These are phyloP conservation scores for Tetraneura akinire DNA, from an alignment of 1,140 invertebrate genomes.

Conservation along the genomic window DNA sequence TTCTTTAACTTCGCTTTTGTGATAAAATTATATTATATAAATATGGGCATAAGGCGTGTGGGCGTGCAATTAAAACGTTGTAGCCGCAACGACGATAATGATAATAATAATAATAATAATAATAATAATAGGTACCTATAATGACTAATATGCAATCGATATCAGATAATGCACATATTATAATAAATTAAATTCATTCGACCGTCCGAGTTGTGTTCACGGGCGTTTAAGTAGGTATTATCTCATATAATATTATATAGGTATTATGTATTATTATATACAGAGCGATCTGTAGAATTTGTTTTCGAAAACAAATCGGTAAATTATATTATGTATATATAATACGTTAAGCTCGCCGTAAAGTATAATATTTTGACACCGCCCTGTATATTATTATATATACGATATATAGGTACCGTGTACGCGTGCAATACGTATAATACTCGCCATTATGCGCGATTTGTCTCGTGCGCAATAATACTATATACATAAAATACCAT, in stretches of 20 bases:
- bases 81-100: background rate
- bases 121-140: background rate
- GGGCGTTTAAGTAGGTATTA: background rate
- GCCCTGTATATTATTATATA: too few relatives aligned
- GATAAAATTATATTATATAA: too few relatives aligned
- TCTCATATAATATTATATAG: too few relatives aligned
- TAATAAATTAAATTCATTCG: too few relatives aligned
- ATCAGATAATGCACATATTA: background rate
- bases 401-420: too few relatives aligned
- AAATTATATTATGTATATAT: too few relatives aligned
- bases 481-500: too few relatives aligned
- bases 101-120: background rate
- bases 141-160: slow-evolving; percentile 1
- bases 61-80: slow-evolving; percentile 26
- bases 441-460: background rate
- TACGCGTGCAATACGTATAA: background rate
- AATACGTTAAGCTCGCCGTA: too few relatives aligned
- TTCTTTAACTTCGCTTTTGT: too few relatives aligned
- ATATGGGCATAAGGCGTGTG: background rate
- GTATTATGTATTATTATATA: background rate
- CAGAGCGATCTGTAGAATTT: background rate
- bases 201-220: too few relatives aligned
- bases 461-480: slow-evolving; percentile 19
- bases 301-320: too few relatives aligned
- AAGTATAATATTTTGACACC: too few relatives aligned